phyloP scores from a whole-genome alignment of 1,140 invertebrate species.

The Schmidtea mediterranea region DNA sequence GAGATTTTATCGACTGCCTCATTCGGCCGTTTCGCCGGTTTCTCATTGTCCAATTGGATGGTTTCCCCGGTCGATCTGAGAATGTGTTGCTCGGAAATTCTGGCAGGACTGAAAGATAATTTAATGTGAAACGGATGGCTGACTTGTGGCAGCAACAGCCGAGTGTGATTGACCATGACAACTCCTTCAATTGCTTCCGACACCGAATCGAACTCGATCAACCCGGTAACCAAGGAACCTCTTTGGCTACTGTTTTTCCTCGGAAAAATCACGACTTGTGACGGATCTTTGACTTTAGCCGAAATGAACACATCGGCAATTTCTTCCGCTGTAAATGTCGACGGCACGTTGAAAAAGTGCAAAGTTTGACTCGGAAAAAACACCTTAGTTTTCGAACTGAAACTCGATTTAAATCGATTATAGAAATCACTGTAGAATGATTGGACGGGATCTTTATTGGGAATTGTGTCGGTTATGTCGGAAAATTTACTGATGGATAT shows the following conservation, averaged over 20 bases:
- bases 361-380: conserved; percentile 1
- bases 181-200: neutral
- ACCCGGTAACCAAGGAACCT: neutral
- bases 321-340: neutral
- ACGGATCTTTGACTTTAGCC: too few species aligned
- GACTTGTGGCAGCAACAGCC: neutral
- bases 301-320: neutral
- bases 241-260: too few species aligned
- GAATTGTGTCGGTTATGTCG: too few species aligned
- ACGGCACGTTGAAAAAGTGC: conserved; percentile 4
- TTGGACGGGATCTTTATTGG: too few species aligned
- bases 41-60: too few species aligned
- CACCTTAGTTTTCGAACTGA: neutral
- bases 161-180: neutral
- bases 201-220: neutral
- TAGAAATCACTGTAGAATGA: neutral
- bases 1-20: too few species aligned
- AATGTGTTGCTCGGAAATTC: too few species aligned
- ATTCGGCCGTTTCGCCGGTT: too few species aligned
- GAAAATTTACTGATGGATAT: too few species aligned
- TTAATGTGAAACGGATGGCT: conserved; percentile 4
- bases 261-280: too few species aligned
- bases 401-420: conserved; percentile 1
- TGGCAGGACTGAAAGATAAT: neutral
- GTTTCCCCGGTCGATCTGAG: too few species aligned